Evolutionary conservation across 2,797 vertebrate genomes (phyloP).

Genomic region (Morus bassanus): DNA sequence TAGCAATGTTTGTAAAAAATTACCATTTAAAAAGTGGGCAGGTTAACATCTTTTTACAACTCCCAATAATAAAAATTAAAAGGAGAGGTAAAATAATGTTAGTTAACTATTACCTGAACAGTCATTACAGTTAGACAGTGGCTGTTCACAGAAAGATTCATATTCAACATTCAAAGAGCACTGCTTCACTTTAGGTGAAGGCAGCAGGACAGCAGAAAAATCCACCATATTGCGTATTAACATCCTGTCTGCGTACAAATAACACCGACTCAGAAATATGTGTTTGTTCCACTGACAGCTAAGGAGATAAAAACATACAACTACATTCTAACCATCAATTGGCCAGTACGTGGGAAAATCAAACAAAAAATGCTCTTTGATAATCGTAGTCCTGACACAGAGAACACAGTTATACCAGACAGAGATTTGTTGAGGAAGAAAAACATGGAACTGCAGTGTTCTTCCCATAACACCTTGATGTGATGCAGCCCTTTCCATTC

Average conservation of each 20-base stretch:
- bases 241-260: neutral
- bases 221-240: fast-evolving
- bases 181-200: neutral
- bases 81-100: neutral
- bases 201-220: neutral
- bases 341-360: neutral
- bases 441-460: neutral
- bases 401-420: neutral
- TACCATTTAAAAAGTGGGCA: neutral
- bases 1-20: neutral
- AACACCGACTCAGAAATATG: neutral
- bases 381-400: neutral
- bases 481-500: neutral
- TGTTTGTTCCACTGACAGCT: too few species aligned
- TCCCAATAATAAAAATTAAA: neutral
- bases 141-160: neutral
- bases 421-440: neutral
- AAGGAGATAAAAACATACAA: neutral
- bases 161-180: neutral
- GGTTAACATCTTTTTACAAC: neutral
- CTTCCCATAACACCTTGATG: neutral
- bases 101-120: neutral
- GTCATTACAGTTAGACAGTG: neutral
- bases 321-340: too few species aligned
- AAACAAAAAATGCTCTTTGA: neutral